Conservation (phyloP, 1,140 invertebrate genomes). For the Aphaenogaster floridana region DNA sequence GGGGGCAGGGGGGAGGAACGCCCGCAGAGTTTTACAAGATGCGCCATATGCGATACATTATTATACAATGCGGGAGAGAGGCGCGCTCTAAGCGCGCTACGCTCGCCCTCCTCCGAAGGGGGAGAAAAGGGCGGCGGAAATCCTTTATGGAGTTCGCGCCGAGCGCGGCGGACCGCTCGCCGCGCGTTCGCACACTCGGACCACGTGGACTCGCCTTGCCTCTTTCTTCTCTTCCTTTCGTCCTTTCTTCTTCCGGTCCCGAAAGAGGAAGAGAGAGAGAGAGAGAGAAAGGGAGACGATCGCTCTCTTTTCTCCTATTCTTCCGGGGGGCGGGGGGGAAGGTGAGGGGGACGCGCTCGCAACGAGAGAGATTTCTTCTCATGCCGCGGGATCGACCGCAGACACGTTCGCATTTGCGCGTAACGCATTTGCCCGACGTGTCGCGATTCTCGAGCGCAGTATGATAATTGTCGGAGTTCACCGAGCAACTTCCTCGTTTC, state of each 20-base stretch:
- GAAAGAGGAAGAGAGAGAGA: not conserved
- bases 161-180: conserved; percentile 81
- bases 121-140: conserved; percentile 84
- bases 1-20: conserved; percentile 70
- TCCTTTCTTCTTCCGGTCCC: conserved; percentile 5
- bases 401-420: not conserved
- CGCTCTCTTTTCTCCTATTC: not conserved
- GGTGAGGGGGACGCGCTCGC: too few relatives aligned
- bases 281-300: not conserved
- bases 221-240: conserved; percentile 44
- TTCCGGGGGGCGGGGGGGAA: not conserved
- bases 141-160: conserved; percentile 81
- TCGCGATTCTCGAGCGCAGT: not conserved
- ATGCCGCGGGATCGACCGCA: not conserved
- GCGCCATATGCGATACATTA: conserved; percentile 86
- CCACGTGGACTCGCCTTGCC: conserved; percentile 74
- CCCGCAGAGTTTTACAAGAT: conserved; percentile 87
- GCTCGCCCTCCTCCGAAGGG: conserved; percentile 33
- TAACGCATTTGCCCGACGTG: not conserved
- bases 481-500: not conserved
- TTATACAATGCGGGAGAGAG: conserved; percentile 81
- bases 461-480: conserved; percentile 17
- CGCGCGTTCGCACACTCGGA: conserved; percentile 85
- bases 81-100: conserved; percentile 76
- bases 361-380: not conserved